Percentiles rank a stretch among this genome's conserved stretches.
These are phyloP conservation scores for Galago senegalensis DNA, from an alignment of 2,797 vertebrate genomes.

Conservation along the genomic window DNA sequence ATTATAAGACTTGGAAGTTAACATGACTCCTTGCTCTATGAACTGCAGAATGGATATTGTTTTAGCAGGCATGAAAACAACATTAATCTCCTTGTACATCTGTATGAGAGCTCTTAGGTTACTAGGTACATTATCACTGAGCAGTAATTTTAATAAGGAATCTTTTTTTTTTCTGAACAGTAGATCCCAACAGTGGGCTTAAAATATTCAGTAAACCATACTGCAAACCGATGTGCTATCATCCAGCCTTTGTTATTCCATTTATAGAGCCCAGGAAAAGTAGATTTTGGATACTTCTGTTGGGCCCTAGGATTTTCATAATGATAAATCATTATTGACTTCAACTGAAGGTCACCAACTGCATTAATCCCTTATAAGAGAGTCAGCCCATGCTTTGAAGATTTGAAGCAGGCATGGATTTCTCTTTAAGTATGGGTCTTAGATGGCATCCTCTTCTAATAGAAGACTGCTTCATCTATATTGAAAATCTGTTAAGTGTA, in stretches of 20 bases:
- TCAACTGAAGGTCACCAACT: background rate
- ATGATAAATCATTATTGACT: background rate
- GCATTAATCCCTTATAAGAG: background rate
- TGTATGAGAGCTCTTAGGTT: background rate
- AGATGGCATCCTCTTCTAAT: background rate
- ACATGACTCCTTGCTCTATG: background rate
- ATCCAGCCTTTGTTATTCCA: background rate
- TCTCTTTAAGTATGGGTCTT: background rate
- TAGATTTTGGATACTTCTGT: background rate
- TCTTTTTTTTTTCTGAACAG: background rate
- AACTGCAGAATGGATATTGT: background rate
- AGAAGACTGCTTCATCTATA: background rate
- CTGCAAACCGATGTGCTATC: background rate
- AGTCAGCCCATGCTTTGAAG: background rate
- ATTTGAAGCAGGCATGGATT: background rate
- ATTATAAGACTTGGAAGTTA: background rate
- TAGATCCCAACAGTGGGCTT: background rate
- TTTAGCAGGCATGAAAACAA: background rate
- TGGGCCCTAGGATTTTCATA: background rate
- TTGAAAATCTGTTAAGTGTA: background rate
- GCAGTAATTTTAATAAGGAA: background rate
- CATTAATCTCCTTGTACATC: background rate
- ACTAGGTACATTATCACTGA: background rate
- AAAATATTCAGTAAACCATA: background rate
- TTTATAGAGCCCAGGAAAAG: background rate